Evolutionary conservation across 2,888 invertebrate genomes (phyloP).

Genomic region (Drosophila anceps): DNA sequence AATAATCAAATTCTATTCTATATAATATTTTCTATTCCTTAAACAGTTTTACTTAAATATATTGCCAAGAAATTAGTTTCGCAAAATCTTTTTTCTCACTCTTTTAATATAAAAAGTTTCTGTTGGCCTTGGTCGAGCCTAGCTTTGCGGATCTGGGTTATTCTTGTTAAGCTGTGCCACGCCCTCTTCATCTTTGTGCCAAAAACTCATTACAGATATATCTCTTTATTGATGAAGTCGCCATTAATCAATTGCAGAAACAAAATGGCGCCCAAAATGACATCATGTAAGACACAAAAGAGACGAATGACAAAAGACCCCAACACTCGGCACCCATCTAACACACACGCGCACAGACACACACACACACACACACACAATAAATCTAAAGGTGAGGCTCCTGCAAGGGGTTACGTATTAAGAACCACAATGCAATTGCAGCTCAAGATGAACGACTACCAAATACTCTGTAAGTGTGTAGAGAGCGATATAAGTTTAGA

Average conservation of each 20-base stretch:
- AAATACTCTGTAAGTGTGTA: constrained; percentile 27
- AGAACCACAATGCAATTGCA: constrained; percentile 38
- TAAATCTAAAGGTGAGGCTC: constrained; percentile 55
- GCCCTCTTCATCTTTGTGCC: constrained; percentile 20
- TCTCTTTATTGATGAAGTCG: constrained; percentile 43
- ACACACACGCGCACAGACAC: constrained; percentile 4
- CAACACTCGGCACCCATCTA: constrained; percentile 42
- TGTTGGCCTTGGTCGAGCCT: neutral
- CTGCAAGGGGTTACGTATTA: constrained; percentile 36
- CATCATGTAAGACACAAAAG: constrained; percentile 56
- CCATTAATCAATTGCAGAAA: constrained; percentile 71
- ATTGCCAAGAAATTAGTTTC: neutral
- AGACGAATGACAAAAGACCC: constrained; percentile 36
- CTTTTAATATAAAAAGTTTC: neutral
- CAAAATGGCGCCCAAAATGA: constrained; percentile 73
- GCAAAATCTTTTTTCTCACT: neutral
- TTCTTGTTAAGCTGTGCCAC: constrained; percentile 11
- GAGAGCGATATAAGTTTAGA: neutral
- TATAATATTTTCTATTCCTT: neutral
- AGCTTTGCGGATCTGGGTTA: constrained; percentile 5
- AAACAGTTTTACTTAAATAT: neutral
- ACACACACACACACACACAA: neutral
- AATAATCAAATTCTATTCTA: neutral
- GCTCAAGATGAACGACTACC: neutral
- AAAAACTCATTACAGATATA: constrained; percentile 48